Conservation (phyloP, 2,113 vertebrate genomes). For the Corythornis vintsioides region DNA sequence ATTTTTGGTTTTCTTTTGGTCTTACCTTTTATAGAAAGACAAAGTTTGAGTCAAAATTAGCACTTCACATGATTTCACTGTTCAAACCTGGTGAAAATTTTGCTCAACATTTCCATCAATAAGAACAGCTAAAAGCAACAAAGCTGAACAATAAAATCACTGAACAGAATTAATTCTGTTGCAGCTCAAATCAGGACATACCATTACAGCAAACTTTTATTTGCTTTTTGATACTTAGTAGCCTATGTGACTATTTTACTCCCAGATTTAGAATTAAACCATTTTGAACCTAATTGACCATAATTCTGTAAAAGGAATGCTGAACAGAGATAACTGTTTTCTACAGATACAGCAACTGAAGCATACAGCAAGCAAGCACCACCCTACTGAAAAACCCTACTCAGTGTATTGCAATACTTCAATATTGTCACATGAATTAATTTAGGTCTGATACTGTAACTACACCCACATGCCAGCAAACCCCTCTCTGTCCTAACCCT, state of each 20-base stretch:
- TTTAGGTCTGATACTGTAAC: neutral
- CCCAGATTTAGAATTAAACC: neutral
- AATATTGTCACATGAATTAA: neutral
- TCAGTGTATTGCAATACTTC: neutral
- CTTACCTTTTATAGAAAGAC: neutral
- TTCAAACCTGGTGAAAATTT: neutral
- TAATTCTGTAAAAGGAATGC: neutral
- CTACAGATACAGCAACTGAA: neutral
- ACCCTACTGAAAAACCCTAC: neutral
- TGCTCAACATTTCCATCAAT: neutral
- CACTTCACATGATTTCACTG: neutral
- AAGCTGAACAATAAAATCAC: neutral
- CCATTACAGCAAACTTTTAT: neutral
- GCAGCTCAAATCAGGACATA: neutral
- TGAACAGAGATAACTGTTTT: neutral
- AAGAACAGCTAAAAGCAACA: neutral
- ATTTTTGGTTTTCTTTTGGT: neutral
- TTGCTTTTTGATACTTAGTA: neutral
- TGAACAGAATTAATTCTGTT: neutral
- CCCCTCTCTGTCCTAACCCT: neutral
- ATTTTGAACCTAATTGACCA: neutral
- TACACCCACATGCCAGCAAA: neutral
- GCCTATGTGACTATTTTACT: neutral
- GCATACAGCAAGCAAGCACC: neutral
- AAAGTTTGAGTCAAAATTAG: neutral